Evolutionary conservation across 2,797 vertebrate species (phyloP).

Genomic region (Pogonophryne albipinna): DNA sequence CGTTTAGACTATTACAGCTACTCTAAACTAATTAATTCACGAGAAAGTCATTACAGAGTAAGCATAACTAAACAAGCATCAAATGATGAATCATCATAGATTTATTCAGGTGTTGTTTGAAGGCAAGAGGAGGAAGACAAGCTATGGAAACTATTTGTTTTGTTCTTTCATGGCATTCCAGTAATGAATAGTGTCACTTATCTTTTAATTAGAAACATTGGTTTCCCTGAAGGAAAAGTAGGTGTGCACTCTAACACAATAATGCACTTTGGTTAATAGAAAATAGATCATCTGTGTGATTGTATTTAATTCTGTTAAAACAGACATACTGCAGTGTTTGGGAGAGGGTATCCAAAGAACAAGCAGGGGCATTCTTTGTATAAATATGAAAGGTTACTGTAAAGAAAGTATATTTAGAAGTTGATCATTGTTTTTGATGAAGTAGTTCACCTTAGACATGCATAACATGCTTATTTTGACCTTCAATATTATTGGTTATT

Average conservation of each 20-base stretch:
- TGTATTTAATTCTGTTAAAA: background rate
- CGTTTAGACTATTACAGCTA: background rate
- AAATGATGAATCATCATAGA: background rate
- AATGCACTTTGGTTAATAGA: background rate
- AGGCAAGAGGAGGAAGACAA: no score
- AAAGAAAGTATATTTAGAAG: no score
- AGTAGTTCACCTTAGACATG: no score
- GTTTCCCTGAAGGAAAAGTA: background rate
- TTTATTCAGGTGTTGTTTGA: background rate
- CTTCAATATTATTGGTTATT: slow-evolving; percentile 30
- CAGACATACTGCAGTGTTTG: background rate
- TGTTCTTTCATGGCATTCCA: background rate
- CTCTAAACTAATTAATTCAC: no score
- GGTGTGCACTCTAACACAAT: background rate
- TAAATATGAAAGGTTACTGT: no score
- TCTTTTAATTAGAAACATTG: background rate
- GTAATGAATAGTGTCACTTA: background rate
- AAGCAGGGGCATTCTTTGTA: no score
- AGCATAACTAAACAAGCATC: background rate
- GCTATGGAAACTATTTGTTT: background rate
- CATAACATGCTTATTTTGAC: background rate
- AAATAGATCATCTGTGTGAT: background rate
- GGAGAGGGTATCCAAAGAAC: no score
- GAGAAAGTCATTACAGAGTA: no score
- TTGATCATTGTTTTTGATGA: no score